Evolutionary conservation across 2,113 vertebrate genomes (phyloP), one percentile per base, ranked within the genome.

Genomic region (Colossoma macropomum): DNA sequence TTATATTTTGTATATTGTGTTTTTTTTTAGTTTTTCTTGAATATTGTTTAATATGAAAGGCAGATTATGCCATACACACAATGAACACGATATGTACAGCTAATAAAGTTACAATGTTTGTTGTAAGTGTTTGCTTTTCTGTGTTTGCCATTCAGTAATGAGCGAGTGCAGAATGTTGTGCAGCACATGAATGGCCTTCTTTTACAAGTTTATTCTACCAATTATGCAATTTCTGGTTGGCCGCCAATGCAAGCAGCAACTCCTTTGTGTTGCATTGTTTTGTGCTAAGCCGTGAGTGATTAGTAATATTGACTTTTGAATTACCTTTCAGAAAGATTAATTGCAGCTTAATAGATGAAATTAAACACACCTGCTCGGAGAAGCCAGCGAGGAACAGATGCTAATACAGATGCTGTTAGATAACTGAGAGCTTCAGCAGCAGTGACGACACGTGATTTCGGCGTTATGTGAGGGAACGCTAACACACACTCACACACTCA

Each of bases 311-410:
- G 72, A 17, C 0, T 60, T 19, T 80, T 28, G 4, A 38, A 60
- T 59, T 19, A n/a, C 1, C 4, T 25, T 41, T 60, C 10, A 60
- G 19, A 48, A 19, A 48, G 12, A 62, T 80, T 48, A 62, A 50
- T 71, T 60, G n/a, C n/a, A 10, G n/a, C 21, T 63, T 60, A 72
- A 80, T 72, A 6, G 25, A 12, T n/a, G 25, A 63, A 73, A 60
- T 48, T n/a, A 13, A 48, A 63, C 69, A 73, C 79, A 73, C 79
- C 54, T 45, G 27, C n/a, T 45, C 52, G 25, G n/a, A 30, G 17
- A 16, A 41, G 27, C 17, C 23, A 77, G n/a, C n/a, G 34, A 30
- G 60, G 38, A 19, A 59, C 32, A 9, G 30, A 8, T 21, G 13
- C 6, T 15, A 50, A 65, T 30, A 23, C 11, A 7, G 27, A 54